Evolutionary conservation across 2,113 vertebrate species (phyloP).

Genomic region (Dicrurus megarhynchus): DNA sequence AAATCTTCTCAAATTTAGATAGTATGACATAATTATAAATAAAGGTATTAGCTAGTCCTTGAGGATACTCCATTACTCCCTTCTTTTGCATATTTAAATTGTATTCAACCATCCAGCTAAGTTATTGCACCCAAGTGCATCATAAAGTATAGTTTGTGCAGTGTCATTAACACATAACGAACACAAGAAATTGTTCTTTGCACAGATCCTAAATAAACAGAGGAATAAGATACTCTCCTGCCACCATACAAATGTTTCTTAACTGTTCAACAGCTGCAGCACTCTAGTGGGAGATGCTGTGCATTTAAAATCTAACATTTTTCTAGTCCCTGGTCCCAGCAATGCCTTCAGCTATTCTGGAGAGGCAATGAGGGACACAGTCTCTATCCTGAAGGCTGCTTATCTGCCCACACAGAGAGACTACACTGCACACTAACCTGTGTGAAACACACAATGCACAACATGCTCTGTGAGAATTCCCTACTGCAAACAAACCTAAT

Average conservation of each 20-base stretch:
- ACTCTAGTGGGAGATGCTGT: neutral
- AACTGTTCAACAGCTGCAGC: neutral
- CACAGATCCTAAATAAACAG: neutral
- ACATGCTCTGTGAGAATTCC: neutral
- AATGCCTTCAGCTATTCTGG: neutral
- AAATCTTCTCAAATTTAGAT: neutral
- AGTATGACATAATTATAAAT: neutral
- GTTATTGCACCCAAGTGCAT: neutral
- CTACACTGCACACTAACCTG: neutral
- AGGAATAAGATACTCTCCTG: neutral
- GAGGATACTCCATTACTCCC: neutral
- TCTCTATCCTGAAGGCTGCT: neutral
- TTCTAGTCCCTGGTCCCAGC: neutral
- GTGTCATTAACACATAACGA: neutral
- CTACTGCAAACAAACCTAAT: neutral
- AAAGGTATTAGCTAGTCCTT: neutral
- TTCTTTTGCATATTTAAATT: conserved; percentile 12
- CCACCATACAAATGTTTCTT: neutral
- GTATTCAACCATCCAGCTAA: neutral
- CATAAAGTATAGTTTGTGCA: neutral
- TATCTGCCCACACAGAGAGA: neutral
- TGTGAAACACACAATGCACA: neutral
- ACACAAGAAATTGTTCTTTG: neutral
- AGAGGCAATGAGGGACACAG: neutral
- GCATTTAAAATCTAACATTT: neutral